Evolutionary conservation across 2,888 invertebrate genomes (phyloP), one percentile per base, ranked within the genome.

Genomic region (Clanis bilineata): DNA sequence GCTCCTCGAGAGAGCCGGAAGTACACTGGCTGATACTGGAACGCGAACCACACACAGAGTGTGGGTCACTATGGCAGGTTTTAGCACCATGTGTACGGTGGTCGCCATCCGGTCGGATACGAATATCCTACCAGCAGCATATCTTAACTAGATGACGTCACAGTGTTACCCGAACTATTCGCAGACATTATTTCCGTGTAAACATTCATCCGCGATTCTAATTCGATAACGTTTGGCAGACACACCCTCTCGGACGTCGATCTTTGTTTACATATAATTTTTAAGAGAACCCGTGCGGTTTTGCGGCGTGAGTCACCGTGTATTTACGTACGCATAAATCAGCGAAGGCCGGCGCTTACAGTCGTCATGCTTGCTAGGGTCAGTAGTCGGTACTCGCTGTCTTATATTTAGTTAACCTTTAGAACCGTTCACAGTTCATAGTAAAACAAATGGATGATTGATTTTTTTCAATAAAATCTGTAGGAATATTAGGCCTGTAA

Each of bases 351-450:
- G 51, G n/a, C 18, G 10, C n/a, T n/a, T 18, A 3, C 51, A 15
- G 28, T 10, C 25, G 25, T 25, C 6, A 47, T 23, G n/a, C 15
- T 12, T 15, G 25, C 15, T 51, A 32, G 51, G 51, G 51, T 51
- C 45, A 51, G 18, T 12, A 18, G 18, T 45, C n/a, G 23, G 5
- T 45, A 45, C 44, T 51, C 3, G 44, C 12, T 18, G 51, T 10
- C 51, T 51, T 51, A 51, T 51, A 51, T 51, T 51, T 51, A 51
- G 51, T 51, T 10, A 28, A 51, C 32, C 51, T 32, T 51, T 51
- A 18, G 32, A 51, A 32, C 18, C 22, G 23, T 32, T 15, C 51
- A 32, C 28, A 51, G 51, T 51, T 51, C 32, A 51, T 51, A 3
- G 1, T 4, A 4, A 51, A 32, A 10, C 51, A 32, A 32, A 28